Percentiles rank a stretch among this genome's conserved stretches.
phyloP scores from a whole-genome alignment of 2,113 vertebrate species.

The Tiliqua scincoides region DNA sequence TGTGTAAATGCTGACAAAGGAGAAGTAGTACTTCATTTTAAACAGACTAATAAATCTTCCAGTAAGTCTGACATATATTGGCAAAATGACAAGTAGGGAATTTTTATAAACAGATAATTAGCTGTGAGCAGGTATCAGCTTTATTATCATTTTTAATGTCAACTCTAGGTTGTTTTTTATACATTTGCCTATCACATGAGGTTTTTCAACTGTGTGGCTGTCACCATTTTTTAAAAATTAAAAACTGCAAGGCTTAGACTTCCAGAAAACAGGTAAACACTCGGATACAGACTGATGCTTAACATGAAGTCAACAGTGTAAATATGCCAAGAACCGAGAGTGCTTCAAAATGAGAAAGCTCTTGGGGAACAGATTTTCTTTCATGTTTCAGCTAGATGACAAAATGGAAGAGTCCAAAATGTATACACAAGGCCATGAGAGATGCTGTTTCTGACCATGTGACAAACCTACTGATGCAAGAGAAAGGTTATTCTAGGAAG shows the following conservation, averaged over 20 bases:
- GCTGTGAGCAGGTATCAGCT: slow-evolving; percentile 56
- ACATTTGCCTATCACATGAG: slow-evolving; percentile 21
- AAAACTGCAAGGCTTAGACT: neutral
- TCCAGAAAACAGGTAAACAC: neutral
- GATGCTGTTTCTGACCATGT: neutral
- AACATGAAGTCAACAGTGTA: neutral
- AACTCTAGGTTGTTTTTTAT: neutral
- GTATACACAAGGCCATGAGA: accelerated
- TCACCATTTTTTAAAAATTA: accelerated
- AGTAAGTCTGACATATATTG: slow-evolving; percentile 51
- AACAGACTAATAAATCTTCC: slow-evolving; percentile 69
- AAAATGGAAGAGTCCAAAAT: neutral
- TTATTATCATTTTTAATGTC: slow-evolving; percentile 47
- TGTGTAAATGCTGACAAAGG: slow-evolving; percentile 71
- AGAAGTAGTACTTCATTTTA: slow-evolving; percentile 71
- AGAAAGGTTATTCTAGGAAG: neutral
- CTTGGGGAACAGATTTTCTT: no score
- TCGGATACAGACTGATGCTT: neutral
- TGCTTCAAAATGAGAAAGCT: neutral
- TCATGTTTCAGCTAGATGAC: accelerated
- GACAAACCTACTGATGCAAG: neutral
- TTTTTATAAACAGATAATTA: slow-evolving; percentile 67
- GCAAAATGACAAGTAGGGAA: slow-evolving; percentile 62
- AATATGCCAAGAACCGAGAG: neutral
- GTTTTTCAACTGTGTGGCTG: neutral